Evolutionary conservation across 2,888 invertebrate genomes (phyloP), one percentile per base, ranked within the genome.

Genomic region (Cinara cedri): DNA sequence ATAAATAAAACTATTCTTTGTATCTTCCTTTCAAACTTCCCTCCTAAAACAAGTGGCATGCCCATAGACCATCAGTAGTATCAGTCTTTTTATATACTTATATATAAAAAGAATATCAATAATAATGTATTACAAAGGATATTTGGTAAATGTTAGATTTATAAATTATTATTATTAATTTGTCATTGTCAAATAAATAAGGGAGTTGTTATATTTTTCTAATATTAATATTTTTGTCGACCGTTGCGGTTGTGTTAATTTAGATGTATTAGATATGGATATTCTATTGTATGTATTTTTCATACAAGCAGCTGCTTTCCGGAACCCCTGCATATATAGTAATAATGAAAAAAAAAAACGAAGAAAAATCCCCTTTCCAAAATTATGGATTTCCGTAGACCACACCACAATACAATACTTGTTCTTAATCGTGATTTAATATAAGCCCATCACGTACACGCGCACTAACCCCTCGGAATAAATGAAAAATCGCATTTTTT

Each of bases 261-360:
- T 76, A 76, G 76, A 76, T 68, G 55, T 76, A 76, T 76, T 76
- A 68, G 76, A 76, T 76, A 76, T 76, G 76, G 76, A 57, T 76
- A 66, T 68, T 57, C 55, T 57, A 66, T 76, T 57, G 57, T 68
- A 68, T 68, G 44, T 55, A 68, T 46, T 57, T 76, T 46, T 46
- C 66, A 19, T 46, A 26, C 24, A 11, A 57, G 66, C 76, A 76
- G 65, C 76, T 76, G 76, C 57, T 76, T 68, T 66, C 57, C 14
- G 66, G 26, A 19, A 55, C 65, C 66, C 66, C n/a, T 24, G n/a
- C n/a, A n/a, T n/a, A 14, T 6, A 63, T 13, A 26, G 46, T n/a
- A 14, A 44, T 14, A 54, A 19, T 16, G 42, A 21, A 54, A 66
- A 66, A 46, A 76, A n/a, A 13, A 57, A 55, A 55, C 19, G 4